Evolutionary conservation across 2,113 vertebrate species (phyloP).

Genomic region (Hippocampus barbouri): DNA sequence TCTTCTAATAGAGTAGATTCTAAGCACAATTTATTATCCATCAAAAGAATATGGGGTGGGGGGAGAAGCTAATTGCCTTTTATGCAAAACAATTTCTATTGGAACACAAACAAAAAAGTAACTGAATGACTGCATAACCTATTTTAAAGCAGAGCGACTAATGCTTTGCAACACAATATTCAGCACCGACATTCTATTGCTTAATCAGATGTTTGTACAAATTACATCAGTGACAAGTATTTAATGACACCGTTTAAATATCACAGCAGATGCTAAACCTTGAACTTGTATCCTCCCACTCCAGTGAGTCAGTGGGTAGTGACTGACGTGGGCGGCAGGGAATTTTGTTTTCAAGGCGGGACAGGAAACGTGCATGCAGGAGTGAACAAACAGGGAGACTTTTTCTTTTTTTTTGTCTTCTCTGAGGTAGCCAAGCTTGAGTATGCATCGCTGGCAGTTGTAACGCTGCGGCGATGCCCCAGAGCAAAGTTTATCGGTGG

Average conservation of each 20-base stretch:
- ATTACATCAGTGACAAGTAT: background rate
- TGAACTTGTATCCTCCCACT: slow-evolving; percentile 3
- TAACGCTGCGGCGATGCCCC: slow-evolving; percentile 32
- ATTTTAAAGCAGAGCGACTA: background rate
- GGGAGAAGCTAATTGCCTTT: background rate
- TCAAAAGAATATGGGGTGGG: background rate
- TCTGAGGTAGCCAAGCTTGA: slow-evolving; percentile 16
- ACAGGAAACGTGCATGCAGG: slow-evolving; percentile 54
- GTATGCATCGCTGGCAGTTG: slow-evolving; percentile 11
- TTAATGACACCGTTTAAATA: background rate
- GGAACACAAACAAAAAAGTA: background rate
- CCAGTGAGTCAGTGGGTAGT: slow-evolving; percentile 39
- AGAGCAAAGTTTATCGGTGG: slow-evolving; percentile 16
- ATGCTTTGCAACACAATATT: background rate
- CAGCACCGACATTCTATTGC: background rate
- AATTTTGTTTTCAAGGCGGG: slow-evolving; percentile 44
- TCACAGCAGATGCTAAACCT: background rate
- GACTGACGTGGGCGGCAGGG: slow-evolving; percentile 37
- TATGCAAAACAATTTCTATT: background rate
- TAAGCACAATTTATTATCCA: background rate
- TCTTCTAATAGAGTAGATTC: background rate
- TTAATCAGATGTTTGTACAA: background rate
- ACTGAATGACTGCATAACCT: background rate
- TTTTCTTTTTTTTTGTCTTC: slow-evolving; percentile 1
- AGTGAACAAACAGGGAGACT: slow-evolving; percentile 11